Percentiles rank a stretch among this genome's conserved stretches.
Evolutionary conservation across 2,113 vertebrate species (phyloP).

Genomic region (Pleuronectes platessa): DNA sequence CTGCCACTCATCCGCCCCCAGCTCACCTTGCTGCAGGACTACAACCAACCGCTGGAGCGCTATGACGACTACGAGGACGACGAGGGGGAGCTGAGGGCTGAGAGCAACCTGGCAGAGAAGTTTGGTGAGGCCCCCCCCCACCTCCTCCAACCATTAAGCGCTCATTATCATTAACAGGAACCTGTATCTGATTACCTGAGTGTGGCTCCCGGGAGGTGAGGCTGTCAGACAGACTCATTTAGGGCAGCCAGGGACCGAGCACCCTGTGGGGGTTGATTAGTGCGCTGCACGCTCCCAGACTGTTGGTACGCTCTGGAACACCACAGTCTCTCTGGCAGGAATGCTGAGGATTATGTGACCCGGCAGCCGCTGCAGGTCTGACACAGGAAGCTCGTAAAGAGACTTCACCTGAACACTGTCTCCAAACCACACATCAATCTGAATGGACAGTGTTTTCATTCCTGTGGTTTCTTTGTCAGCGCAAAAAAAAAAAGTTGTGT

Average conservation of each 20-base stretch:
- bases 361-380: constrained; percentile 30
- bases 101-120: constrained; percentile 88
- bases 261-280: constrained; percentile 51
- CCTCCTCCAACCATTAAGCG: constrained; percentile 3
- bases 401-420: neutral
- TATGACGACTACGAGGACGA: constrained; percentile 87
- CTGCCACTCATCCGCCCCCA: constrained; percentile 80
- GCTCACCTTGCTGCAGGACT: constrained; percentile 84
- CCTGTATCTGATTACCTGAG: constrained; percentile 51
- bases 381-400: constrained; percentile 11
- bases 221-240: constrained; percentile 40
- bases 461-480: neutral
- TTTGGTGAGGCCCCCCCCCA: constrained; percentile 82
- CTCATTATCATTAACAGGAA: constrained; percentile 47
- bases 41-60: constrained; percentile 83
- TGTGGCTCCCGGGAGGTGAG: constrained; percentile 28
- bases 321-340: constrained; percentile 30
- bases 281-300: constrained; percentile 44
- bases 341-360: constrained; percentile 35
- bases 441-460: neutral
- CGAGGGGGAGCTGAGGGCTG: constrained; percentile 87
- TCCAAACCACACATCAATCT: neutral
- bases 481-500: neutral
- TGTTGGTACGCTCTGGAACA: constrained; percentile 24
- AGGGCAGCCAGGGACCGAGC: constrained; percentile 35